phyloP scores from a whole-genome alignment of 2,797 vertebrate species.

The Schizopygopsis malacanthus region DNA sequence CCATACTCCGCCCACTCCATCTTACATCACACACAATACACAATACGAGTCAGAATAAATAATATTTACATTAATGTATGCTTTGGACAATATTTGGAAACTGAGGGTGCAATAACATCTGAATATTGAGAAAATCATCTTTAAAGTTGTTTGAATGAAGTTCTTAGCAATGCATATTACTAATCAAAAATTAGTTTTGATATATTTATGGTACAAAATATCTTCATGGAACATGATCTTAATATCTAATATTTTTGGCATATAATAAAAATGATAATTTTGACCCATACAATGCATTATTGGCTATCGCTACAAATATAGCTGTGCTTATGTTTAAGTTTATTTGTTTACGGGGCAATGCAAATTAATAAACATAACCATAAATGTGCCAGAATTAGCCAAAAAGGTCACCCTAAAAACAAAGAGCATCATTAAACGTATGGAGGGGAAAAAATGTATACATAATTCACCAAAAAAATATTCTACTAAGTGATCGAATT shows the following conservation, averaged over 20 bases:
- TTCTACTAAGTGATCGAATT: too few species aligned
- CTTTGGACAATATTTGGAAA: neutral
- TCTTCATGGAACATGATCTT: neutral
- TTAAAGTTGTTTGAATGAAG: neutral
- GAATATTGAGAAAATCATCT: neutral
- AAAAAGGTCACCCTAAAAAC: too few species aligned
- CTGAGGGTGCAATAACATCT: neutral
- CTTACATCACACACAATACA: neutral
- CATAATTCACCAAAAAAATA: too few species aligned
- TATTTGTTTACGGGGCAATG: too few species aligned
- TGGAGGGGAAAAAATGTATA: too few species aligned
- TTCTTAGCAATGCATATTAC: neutral
- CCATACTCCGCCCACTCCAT: conserved; percentile 42
- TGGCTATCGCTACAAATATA: neutral
- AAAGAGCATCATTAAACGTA: too few species aligned
- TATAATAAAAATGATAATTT: neutral
- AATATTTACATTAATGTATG: neutral
- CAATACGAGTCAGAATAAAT: neutral
- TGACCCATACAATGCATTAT: too few species aligned
- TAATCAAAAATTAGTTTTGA: neutral
- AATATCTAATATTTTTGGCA: neutral
- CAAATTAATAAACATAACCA: too few species aligned
- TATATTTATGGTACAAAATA: neutral
- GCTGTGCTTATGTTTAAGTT: too few species aligned
- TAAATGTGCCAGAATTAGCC: too few species aligned